A percentile compares a stretch with the other conserved stretches of the same genome.
These are phyloP conservation scores for Pegoplata infirma DNA, from an alignment of 2,888 invertebrate genomes.

Conservation along the genomic window DNA sequence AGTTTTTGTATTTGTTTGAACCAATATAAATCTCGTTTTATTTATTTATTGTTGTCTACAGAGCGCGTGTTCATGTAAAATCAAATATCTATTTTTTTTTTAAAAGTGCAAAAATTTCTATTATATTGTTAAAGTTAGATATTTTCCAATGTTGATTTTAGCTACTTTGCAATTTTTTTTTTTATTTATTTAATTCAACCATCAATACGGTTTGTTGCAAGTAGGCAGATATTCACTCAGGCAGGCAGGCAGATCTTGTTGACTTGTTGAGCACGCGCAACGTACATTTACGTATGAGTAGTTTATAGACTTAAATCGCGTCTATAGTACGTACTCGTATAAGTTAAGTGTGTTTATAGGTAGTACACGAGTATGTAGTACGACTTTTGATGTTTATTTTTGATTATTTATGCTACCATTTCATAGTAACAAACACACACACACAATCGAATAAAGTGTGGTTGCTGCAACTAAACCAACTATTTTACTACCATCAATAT, in stretches of 20 bases:
- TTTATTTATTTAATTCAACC: background rate
- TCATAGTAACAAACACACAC: constrained; percentile 25
- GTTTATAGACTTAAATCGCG: background rate
- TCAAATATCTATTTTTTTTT: background rate
- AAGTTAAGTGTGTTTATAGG: background rate
- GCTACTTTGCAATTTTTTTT: constrained; percentile 5
- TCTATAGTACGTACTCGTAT: no score
- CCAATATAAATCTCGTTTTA: no score
- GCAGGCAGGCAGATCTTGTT: constrained; percentile 31
- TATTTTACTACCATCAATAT: background rate
- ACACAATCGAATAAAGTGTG: no score
- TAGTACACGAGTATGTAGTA: no score
- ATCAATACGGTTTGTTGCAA: no score
- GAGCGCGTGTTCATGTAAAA: background rate
- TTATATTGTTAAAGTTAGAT: background rate
- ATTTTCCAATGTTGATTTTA: background rate
- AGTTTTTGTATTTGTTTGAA: no score
- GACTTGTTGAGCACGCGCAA: constrained; percentile 50
- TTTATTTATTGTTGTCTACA: no score
- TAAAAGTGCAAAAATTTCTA: background rate
- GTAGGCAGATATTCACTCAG: no score
- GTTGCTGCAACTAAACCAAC: background rate
- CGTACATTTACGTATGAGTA: constrained; percentile 38
- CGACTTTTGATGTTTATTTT: constrained; percentile 1
- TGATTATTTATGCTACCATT: constrained; percentile 34